Base-by-base conservation (phyloP, 2,797 vertebrate genomes). In the Propithecus perrieri region DNA sequence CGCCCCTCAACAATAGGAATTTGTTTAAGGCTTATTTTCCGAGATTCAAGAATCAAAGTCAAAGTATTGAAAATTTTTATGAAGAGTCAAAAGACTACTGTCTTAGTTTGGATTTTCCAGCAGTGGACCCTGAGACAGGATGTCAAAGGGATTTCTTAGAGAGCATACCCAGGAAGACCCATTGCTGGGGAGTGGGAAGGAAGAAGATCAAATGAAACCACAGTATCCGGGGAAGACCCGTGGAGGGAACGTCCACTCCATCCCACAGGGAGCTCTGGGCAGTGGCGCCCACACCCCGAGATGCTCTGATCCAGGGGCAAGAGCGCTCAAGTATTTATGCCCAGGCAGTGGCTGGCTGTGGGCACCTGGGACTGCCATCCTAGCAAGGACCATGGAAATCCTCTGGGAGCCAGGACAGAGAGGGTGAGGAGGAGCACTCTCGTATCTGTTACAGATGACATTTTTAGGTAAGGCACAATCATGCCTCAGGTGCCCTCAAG, bases 141-240 rank as follows among this genome's bases (percentile, higher is more conserved):
- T 14, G 17, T 59, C 43, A 41, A 46, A 67, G 50, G 2, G 14
- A 12, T 90, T 76, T 76, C 38, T 38, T 38, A 35, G n/a, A n/a
- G 22, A 63, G 7, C 3, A 5, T 59, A 18, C 11, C 1, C 41
- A 22, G 24, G 12, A 93, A 55, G 61, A 13, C 13, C 8, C 4
- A 4, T 0, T 3, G 2, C 1, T 22, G 28, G 28, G 30, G 20
- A 55, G 17, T 4, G 7, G 26, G 18, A 18, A 1, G 20, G 24
- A 20, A 15, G 48, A 55, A 59, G 20, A 2, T 35, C 46, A 33
- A 79, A 30, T 22, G 48, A 13, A 53, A 69, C 8, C 6, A 1
- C 17, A 7, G 1, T 13, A 1, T 4, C 20, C 11, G 43, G 18
- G 46, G 4, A 53, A 91, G 80, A 18, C 7, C 2, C 8, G 1